phyloP scores from a whole-genome alignment of 2,888 invertebrate genomes.

The Drosophila vallismaia region DNA sequence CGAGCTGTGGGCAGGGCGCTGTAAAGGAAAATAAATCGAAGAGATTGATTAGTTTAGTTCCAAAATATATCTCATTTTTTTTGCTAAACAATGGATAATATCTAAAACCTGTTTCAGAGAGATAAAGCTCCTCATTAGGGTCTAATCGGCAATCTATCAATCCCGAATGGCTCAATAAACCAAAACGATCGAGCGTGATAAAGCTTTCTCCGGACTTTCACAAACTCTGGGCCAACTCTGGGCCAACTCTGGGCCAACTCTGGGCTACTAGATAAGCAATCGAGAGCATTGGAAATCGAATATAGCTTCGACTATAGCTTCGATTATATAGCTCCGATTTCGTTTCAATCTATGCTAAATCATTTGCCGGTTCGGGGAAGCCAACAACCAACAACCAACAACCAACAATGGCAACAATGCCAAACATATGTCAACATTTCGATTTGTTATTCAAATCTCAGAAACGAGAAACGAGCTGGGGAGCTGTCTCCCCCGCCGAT shows the following conservation, averaged over 20 bases:
- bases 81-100: too few species aligned
- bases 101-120: neutral
- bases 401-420: slow-evolving; percentile 67
- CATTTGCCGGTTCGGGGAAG: slow-evolving; percentile 30
- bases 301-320: slow-evolving; percentile 17
- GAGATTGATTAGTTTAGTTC: neutral
- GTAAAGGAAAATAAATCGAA: slow-evolving; percentile 38
- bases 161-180: slow-evolving; percentile 8
- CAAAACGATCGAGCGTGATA: neutral
- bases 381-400: slow-evolving; percentile 46
- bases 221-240: slow-evolving; percentile 7
- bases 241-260: slow-evolving; percentile 1
- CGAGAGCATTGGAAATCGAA: slow-evolving; percentile 41
- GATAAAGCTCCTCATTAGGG: slow-evolving; percentile 5
- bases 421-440: slow-evolving; percentile 81
- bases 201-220: slow-evolving; percentile 58
- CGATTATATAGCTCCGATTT: slow-evolving; percentile 15
- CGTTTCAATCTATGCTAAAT: slow-evolving; percentile 26
- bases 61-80: neutral
- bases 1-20: slow-evolving; percentile 82
- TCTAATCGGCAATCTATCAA: slow-evolving; percentile 24
- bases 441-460: slow-evolving; percentile 80
- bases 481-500: slow-evolving; percentile 12
- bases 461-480: too few species aligned
- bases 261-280: slow-evolving; percentile 46